Evolutionary conservation across 2,797 vertebrate genomes (phyloP), one percentile per base, ranked within the genome.

Genomic region (Eidolon dupreanum): DNA sequence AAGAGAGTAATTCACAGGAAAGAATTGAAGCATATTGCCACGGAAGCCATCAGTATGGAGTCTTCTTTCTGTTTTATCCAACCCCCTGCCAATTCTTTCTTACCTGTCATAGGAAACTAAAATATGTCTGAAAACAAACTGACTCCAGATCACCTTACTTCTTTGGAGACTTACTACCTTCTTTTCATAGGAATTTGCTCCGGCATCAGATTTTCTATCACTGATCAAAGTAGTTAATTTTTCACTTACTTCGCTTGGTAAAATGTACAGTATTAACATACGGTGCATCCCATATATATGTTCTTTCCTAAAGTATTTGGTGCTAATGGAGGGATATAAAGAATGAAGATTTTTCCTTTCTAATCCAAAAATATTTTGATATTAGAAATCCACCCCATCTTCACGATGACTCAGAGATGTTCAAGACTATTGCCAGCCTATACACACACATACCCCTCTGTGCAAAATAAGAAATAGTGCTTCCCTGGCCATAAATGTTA

Each of bases 171-270:
- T 93, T 93, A 66, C 93, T 70, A n/a, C 31, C 65, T 88, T 90
- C 53, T 46, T 91, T 90, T 73, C 20, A 24, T 68, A 68, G 53
- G 65, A 90, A 92, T 93, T 96, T 53, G 11, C 90, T 95, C 51
- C 71, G 33, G 95, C 49, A 75, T 49, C 63, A 59, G 33, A 41
- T 93, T 81, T 71, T 70, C 11, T 68, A 51, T 79, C 41, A 46
- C 20, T 77, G 43, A 33, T 65, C 15, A 59, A 81, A 94, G 43
- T 77, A 53, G 55, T 83, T 83, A 66, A 41, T 77, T 90, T 93
- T 79, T 93, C 17, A 51, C 31, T 70, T 5, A 87, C 31, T 38
- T 63, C 70, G 13, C 28, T 51, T 81, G 28, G 9, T 82, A 79
- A 93, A 91, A 79, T 68, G n/a, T 71, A 74, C 31, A 55, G 51